phyloP scores from a whole-genome alignment of 1,140 invertebrate species.

The Drosophila neocordata region DNA sequence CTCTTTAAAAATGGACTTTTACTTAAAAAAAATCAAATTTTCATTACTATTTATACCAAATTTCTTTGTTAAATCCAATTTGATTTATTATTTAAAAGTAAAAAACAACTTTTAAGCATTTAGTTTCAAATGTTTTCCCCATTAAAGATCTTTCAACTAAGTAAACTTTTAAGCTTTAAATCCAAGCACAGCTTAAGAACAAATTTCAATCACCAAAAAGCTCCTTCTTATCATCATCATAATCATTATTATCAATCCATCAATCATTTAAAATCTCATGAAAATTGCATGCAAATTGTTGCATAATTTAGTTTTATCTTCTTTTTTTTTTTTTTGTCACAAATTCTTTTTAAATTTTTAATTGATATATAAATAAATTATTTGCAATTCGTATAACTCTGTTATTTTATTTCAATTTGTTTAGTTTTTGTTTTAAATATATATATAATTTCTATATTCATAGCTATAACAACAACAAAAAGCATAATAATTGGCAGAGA shows the following conservation, averaged over 20 bases:
- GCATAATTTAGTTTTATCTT: neutral
- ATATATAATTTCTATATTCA: neutral
- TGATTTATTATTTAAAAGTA: too few species aligned
- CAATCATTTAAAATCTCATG: neutral
- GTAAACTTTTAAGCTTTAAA: neutral
- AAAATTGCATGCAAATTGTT: neutral
- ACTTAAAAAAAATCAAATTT: too few species aligned
- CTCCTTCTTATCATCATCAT: neutral
- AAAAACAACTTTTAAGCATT: too few species aligned
- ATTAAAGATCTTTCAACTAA: neutral
- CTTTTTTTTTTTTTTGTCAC: neutral
- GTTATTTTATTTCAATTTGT: neutral
- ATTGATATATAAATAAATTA: neutral
- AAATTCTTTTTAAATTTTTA: neutral
- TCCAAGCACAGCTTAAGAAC: neutral
- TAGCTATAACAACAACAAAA: neutral
- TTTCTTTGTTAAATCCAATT: too few species aligned
- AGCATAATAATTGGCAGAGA: constrained; percentile 2
- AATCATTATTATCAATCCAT: neutral
- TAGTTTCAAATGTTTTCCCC: too few species aligned
- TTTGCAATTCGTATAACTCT: neutral
- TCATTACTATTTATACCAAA: too few species aligned
- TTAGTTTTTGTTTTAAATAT: neutral
- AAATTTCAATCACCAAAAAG: neutral
- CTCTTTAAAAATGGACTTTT: too few species aligned